Conservation (phyloP, 1,140 invertebrate species). For the Galleria mellonella region DNA sequence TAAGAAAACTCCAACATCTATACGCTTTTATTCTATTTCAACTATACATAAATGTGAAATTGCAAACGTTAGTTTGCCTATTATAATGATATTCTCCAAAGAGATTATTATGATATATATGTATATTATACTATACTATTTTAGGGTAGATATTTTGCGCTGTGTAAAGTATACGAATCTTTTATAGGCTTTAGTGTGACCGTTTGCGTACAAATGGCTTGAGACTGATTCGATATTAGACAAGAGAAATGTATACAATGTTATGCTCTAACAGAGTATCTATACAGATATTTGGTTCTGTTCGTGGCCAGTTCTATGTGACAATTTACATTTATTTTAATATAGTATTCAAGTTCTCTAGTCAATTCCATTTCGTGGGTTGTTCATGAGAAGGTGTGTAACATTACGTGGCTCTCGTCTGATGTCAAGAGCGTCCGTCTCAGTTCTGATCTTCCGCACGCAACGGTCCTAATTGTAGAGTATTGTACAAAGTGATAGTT, state of each 20-base stretch:
- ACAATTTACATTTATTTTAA: too few species aligned
- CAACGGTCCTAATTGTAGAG: conserved; percentile 51
- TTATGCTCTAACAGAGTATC: too few species aligned
- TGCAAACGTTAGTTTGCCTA: conserved; percentile 36
- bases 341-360: not conserved
- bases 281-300: too few species aligned
- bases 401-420: not conserved
- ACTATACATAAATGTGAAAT: conserved; percentile 24
- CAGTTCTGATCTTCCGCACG: conserved; percentile 43
- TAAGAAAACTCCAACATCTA: conserved; percentile 18
- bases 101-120: conserved; percentile 38
- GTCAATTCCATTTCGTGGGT: not conserved
- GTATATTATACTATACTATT: conserved; percentile 14
- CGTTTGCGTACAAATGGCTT: conserved; percentile 22
- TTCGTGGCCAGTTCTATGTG: too few species aligned
- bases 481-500: conserved; percentile 72
- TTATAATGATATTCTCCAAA: conserved; percentile 55
- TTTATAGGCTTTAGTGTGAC: conserved; percentile 24
- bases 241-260: too few species aligned
- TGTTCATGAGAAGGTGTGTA: too few species aligned
- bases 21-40: conserved; percentile 38
- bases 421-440: conserved; percentile 4
- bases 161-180: conserved; percentile 66
- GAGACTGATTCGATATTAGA: conserved; percentile 13
- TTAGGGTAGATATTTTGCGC: conserved; percentile 39